Evolutionary conservation across 2,797 vertebrate species (phyloP).

Genomic region (Microcaecilia unicolor): DNA sequence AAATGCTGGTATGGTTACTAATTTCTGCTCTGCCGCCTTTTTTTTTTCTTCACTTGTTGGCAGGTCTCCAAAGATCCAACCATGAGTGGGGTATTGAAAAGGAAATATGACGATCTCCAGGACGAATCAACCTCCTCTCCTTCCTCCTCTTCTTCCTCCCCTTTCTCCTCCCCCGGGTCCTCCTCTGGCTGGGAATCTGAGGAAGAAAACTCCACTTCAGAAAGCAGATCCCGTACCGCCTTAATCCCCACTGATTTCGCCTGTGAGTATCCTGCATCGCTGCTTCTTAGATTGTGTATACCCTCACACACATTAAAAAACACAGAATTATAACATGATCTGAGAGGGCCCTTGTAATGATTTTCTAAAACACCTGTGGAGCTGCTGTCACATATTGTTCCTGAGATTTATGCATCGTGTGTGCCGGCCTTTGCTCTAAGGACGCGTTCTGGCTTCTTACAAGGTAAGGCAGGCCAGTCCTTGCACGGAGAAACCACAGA

Average conservation of each 20-base stretch:
- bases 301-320: fast-evolving
- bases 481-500: not conserved
- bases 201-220: slow-evolving; percentile 71
- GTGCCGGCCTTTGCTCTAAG: not conserved
- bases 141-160: slow-evolving; percentile 55
- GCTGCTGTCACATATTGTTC: not conserved
- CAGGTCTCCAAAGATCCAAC: slow-evolving; percentile 42
- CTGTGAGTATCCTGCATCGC: slow-evolving; percentile 62
- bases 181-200: slow-evolving; percentile 79
- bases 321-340: fast-evolving
- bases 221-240: slow-evolving; percentile 64
- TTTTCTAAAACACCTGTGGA: not conserved
- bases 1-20: no score
- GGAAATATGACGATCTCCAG: slow-evolving; percentile 90
- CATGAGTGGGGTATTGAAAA: slow-evolving; percentile 91
- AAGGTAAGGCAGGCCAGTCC: not conserved
- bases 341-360: not conserved
- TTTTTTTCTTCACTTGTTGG: not conserved
- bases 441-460: not conserved
- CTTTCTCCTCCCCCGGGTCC: slow-evolving; percentile 68
- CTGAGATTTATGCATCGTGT: not conserved
- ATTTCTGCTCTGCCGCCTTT: not conserved
- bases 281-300: not conserved
- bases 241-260: slow-evolving; percentile 59
- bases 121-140: slow-evolving; percentile 81